Evolutionary conservation across 2,797 vertebrate species (phyloP).

Genomic region (Melanotaenia parkinsoni): DNA sequence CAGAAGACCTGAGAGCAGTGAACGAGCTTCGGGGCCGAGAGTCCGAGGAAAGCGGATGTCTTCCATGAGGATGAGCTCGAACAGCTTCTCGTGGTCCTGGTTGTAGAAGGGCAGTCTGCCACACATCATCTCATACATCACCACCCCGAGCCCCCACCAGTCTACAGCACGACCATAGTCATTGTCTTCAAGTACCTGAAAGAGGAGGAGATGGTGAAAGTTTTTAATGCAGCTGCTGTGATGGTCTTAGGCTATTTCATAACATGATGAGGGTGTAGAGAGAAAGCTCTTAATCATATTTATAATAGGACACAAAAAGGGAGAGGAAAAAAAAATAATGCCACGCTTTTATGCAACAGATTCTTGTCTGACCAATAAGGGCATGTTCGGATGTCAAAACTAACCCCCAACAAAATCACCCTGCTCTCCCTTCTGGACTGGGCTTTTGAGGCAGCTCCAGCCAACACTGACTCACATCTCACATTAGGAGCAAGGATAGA

Average conservation of each 20-base stretch:
- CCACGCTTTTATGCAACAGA: neutral
- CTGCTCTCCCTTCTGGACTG: conserved; percentile 51
- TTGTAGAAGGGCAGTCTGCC: conserved; percentile 97
- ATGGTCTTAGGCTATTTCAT: neutral
- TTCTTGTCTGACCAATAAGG: conserved; percentile 4
- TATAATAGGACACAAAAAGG: neutral
- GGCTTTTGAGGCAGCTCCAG: conserved; percentile 57
- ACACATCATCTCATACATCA: conserved; percentile 99
- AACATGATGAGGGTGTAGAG: neutral
- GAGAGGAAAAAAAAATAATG: neutral
- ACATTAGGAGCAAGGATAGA: conserved; percentile 79
- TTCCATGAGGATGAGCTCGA: conserved; percentile 97
- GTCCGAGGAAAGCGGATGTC: conserved; percentile 97
- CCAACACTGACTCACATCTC: conserved; percentile 80
- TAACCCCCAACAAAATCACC: conserved; percentile 46
- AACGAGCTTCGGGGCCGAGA: conserved; percentile 91
- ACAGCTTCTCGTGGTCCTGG: conserved; percentile 97
- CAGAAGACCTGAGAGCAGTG: conserved; percentile 93
- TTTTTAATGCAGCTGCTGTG: conserved; percentile 9
- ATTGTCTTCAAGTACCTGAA: conserved; percentile 95
- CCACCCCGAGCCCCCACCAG: conserved; percentile 98
- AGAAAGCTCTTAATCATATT: neutral
- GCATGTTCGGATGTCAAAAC: conserved; percentile 25
- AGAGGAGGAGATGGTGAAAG: neutral
- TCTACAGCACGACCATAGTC: conserved; percentile 96